Conservation (phyloP, 1,140 invertebrate genomes). For the Potamilus streckersoni region DNA sequence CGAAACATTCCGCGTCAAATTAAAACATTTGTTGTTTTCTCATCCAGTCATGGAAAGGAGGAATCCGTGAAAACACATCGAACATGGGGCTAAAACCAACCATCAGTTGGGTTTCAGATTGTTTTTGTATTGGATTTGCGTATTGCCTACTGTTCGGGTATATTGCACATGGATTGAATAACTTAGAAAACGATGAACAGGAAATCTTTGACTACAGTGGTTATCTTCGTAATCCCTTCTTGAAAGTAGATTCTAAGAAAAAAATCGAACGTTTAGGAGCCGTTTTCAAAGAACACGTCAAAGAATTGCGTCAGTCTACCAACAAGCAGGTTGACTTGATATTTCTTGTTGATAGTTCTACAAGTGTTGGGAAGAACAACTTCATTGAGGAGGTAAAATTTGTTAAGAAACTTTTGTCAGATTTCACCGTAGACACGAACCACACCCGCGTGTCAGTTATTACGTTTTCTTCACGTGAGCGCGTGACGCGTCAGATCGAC, state of each 20-base stretch:
- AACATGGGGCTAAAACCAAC: too few species aligned
- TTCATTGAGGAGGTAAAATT: constrained; percentile 79
- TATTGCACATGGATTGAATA: too few species aligned
- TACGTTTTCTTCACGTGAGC: constrained; percentile 75
- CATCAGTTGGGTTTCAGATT: too few species aligned
- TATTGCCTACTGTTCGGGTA: too few species aligned
- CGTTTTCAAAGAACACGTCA: constrained; percentile 71
- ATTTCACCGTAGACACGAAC: constrained; percentile 76
- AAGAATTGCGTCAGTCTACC: constrained; percentile 55
- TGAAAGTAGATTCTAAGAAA: constrained; percentile 56
- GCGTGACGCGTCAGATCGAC: constrained; percentile 75
- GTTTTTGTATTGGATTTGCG: too few species aligned
- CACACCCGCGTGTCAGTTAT: constrained; percentile 76
- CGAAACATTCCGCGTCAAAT: too few species aligned
- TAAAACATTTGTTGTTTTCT: too few species aligned
- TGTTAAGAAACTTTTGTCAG: constrained; percentile 78
- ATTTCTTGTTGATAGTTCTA: constrained; percentile 79
- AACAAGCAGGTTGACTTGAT: constrained; percentile 74
- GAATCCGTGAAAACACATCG: too few species aligned
- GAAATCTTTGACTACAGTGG: too few species aligned
- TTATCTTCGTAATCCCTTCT: too few species aligned
- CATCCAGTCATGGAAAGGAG: too few species aligned
- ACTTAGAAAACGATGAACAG: too few species aligned
- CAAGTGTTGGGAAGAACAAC: constrained; percentile 76
- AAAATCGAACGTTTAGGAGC: constrained; percentile 73